These are phyloP conservation scores for Salvelinus alpinus DNA, from an alignment of 2,113 vertebrate species.

Conservation along the genomic window DNA sequence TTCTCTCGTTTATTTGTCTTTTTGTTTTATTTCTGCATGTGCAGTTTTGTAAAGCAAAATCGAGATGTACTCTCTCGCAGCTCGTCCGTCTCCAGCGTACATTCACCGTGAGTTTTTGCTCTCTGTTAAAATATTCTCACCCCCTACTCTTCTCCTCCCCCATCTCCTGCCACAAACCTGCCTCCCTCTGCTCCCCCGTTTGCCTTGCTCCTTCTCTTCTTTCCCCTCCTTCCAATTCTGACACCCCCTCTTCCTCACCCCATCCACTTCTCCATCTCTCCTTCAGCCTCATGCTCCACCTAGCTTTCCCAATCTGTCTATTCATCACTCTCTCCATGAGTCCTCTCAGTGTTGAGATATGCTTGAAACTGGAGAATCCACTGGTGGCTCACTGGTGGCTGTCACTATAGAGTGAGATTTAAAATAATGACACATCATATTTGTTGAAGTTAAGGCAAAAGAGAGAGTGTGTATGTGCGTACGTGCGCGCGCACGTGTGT, in stretches of 20 bases:
- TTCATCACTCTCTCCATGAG: neutral
- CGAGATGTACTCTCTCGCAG: conserved; percentile 96
- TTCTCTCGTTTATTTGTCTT: conserved; percentile 54
- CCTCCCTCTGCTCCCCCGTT: neutral
- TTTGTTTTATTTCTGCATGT: conserved; percentile 86
- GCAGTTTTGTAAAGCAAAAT: conserved; percentile 99
- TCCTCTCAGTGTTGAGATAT: neutral
- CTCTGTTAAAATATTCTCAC: conserved; percentile 40
- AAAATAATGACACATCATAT: too few relatives aligned
- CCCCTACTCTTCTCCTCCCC: conserved; percentile 1
- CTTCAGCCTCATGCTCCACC: neutral
- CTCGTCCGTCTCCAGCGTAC: conserved; percentile 98
- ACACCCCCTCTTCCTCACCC: conserved; percentile 2
- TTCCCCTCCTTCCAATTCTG: conserved; percentile 7
- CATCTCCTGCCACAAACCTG: neutral
- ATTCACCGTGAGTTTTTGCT: conserved; percentile 87
- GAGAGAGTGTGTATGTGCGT: neutral
- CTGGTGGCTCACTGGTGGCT: neutral
- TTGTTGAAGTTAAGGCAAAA: neutral
- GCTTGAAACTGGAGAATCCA: neutral
- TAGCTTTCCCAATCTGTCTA: neutral
- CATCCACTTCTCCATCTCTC: neutral
- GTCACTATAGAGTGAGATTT: too few relatives aligned
- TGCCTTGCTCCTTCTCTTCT: neutral
- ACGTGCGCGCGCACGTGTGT: neutral